Percentiles rank a stretch among this genome's conserved stretches.
Evolutionary conservation across 2,797 vertebrate species (phyloP).

Genomic region (Falco peregrinus): DNA sequence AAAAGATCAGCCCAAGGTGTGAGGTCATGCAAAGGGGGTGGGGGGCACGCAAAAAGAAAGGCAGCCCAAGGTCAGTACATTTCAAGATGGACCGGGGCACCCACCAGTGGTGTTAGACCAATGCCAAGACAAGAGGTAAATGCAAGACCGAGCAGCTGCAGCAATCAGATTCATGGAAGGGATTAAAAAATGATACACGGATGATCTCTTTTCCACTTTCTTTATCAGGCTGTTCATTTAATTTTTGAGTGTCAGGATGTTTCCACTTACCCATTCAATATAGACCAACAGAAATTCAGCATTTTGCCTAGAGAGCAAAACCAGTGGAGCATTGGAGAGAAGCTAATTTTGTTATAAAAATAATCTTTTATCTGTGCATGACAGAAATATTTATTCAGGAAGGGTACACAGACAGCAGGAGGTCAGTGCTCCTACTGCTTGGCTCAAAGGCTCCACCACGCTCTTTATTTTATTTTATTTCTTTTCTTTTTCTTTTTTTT

Average conservation of each 20-base stretch:
- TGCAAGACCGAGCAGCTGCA: background rate
- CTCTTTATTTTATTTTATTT: background rate
- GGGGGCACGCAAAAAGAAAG: rapidly evolving
- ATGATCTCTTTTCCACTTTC: background rate
- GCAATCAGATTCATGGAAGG: background rate
- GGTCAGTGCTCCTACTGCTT: background rate
- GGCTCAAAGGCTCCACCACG: background rate
- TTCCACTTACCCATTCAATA: background rate
- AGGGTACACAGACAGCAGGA: constrained; percentile 22
- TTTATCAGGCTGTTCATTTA: background rate
- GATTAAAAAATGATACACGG: background rate
- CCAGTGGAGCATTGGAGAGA: background rate
- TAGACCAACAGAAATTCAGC: background rate
- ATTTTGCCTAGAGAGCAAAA: background rate
- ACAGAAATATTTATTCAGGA: constrained; percentile 44
- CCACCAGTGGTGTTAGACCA: background rate
- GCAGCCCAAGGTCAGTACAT: background rate
- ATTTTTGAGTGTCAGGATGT: rapidly evolving
- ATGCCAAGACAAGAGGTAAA: background rate
- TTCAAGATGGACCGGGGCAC: rapidly evolving
- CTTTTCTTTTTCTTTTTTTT: background rate
- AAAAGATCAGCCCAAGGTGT: background rate
- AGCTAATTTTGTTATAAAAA: constrained; percentile 45
- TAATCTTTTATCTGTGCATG: constrained; percentile 37
- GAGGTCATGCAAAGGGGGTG: no score